Percentiles rank a stretch among this genome's conserved stretches.
These are phyloP conservation scores for Corvus moneduloides DNA, from an alignment of 2,113 vertebrate species.

Conservation along the genomic window DNA sequence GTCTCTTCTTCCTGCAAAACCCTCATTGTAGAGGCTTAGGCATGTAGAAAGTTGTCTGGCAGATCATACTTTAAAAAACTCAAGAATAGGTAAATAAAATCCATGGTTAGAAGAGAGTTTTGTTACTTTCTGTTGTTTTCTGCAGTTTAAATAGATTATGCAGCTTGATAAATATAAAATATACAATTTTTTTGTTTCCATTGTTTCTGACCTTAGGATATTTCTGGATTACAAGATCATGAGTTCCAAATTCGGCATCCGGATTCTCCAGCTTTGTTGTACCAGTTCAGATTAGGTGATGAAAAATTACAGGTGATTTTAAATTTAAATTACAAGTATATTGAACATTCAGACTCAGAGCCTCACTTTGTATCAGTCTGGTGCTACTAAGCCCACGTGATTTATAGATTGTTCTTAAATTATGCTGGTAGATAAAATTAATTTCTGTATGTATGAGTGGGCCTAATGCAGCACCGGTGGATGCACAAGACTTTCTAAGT, in stretches of 20 bases:
- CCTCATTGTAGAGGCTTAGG: background rate
- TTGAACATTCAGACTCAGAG: background rate
- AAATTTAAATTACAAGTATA: background rate
- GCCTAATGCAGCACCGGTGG: background rate
- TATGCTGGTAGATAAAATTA: background rate
- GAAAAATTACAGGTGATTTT: constrained; percentile 91
- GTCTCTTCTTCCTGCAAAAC: background rate
- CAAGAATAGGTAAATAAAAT: background rate
- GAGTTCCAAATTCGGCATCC: constrained; percentile 94
- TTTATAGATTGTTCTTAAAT: background rate
- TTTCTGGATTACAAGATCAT: constrained; percentile 93
- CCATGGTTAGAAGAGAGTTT: background rate
- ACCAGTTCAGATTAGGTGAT: constrained; percentile 92
- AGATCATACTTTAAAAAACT: background rate
- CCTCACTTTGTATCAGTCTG: background rate
- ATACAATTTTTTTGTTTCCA: background rate
- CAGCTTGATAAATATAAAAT: background rate
- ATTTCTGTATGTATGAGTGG: background rate
- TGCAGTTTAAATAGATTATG: background rate
- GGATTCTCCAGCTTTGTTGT: constrained; percentile 89
- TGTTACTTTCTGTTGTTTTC: background rate
- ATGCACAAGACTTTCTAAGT: background rate
- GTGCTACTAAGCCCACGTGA: background rate
- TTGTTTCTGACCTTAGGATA: constrained; percentile 75
- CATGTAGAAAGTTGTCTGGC: background rate